Percentiles rank a stretch among this genome's conserved stretches.
phyloP scores from a whole-genome alignment of 2,797 vertebrate genomes.

The Macrochelys suwanniensis region DNA sequence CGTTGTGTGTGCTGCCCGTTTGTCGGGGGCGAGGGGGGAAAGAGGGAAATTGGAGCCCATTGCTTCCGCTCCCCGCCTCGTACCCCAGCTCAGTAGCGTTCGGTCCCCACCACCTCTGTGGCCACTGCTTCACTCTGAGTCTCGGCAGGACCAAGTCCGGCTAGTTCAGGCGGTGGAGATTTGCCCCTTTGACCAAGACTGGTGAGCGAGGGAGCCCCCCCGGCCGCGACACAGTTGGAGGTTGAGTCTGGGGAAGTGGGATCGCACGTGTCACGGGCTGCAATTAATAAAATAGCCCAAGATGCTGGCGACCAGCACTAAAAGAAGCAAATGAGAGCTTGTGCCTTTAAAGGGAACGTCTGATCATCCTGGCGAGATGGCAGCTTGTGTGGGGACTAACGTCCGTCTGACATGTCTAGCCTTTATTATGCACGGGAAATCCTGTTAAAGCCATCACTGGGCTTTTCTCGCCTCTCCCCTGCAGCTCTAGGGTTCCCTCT shows the following conservation, averaged over 20 bases:
- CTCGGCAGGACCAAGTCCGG: neutral
- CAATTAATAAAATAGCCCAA: slow-evolving; percentile 74
- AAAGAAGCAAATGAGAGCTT: slow-evolving; percentile 42
- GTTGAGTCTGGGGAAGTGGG: slow-evolving; percentile 68
- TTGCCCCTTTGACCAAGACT: neutral
- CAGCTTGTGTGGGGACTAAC: slow-evolving; percentile 55
- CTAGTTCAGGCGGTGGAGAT: neutral
- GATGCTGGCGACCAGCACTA: slow-evolving; percentile 32
- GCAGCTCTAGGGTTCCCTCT: neutral
- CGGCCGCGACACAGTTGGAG: slow-evolving; percentile 59
- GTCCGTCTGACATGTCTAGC: slow-evolving; percentile 51
- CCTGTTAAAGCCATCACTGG: slow-evolving; percentile 48
- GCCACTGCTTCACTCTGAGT: neutral
- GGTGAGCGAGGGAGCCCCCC: slow-evolving; percentile 1
- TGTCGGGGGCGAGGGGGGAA: neutral
- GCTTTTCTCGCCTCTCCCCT: neutral
- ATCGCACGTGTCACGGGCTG: slow-evolving; percentile 73
- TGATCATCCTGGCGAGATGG: slow-evolving; percentile 57
- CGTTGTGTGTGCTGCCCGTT: neutral
- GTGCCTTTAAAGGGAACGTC: slow-evolving; percentile 66
- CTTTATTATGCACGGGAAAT: slow-evolving; percentile 53
- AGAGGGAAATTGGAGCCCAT: neutral
- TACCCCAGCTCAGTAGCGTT: neutral
- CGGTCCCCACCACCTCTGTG: neutral
- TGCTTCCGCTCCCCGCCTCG: neutral